Percentiles rank a stretch among this genome's conserved stretches.
Conservation (phyloP, 2,113 vertebrate species). For the Isichthys henryi region DNA sequence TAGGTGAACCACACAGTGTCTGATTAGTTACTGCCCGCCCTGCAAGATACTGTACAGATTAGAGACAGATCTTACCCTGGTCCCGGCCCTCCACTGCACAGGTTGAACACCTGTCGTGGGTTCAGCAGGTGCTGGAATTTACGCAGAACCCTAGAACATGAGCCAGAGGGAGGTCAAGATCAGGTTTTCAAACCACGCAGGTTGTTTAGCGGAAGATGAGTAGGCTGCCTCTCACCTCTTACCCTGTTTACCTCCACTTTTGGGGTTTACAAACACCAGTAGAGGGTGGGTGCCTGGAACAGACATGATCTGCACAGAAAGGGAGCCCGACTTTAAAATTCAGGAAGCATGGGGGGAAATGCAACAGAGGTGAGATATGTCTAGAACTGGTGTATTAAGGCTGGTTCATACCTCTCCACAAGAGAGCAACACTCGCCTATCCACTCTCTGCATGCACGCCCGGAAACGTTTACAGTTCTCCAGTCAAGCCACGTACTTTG, state of each 20-base stretch:
- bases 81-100: constrained; percentile 69
- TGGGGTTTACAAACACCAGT: constrained; percentile 85
- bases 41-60: not conserved
- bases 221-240: constrained; percentile 59
- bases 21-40: not conserved
- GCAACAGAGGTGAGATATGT: not conserved
- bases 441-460: too few species aligned
- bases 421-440: too few species aligned
- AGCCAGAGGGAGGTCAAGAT: not conserved
- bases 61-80: constrained; percentile 62
- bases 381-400: not conserved
- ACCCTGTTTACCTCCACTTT: constrained; percentile 88
- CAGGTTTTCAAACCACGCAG: not conserved
- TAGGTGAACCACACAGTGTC: not conserved
- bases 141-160: constrained; percentile 68
- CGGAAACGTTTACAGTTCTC: too few species aligned
- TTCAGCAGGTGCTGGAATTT: constrained; percentile 86
- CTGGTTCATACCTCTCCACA: too few species aligned
- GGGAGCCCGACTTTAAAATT: not conserved
- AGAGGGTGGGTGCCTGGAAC: constrained; percentile 71
- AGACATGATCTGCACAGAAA: constrained; percentile 58
- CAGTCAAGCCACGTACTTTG: too few species aligned
- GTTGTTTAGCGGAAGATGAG: not conserved
- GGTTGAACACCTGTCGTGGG: constrained; percentile 82
- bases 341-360: not conserved